phyloP scores from a whole-genome alignment of 1,140 invertebrate genomes.

The Sycophila sp. region DNA sequence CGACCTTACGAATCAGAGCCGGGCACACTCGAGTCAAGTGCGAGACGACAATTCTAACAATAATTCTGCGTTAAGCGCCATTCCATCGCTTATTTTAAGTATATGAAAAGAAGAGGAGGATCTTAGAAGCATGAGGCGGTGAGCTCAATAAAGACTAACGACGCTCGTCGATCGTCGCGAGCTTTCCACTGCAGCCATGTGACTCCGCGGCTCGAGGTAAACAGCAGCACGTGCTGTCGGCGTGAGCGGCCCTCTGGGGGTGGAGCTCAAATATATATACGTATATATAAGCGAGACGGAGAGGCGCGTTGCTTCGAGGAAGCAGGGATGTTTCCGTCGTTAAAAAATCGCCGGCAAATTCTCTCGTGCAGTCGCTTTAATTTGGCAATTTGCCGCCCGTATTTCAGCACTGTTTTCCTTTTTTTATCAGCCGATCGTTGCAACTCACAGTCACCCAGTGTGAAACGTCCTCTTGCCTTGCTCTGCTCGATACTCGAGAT shows the following conservation, averaged over 20 bases:
- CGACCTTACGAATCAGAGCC: conserved; percentile 15
- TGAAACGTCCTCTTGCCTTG: neutral
- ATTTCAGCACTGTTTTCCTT: no score
- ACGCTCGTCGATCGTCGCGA: neutral
- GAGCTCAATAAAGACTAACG: conserved; percentile 20
- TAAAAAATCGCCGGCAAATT: no score
- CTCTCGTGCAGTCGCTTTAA: no score
- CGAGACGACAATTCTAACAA: conserved; percentile 16
- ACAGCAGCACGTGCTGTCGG: conserved; percentile 64
- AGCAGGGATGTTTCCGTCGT: no score
- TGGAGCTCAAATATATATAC: no score
- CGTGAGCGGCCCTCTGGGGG: conserved; percentile 52
- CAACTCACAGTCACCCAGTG: neutral
- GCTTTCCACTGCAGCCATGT: conserved; percentile 38
- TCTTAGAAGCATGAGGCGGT: neutral
- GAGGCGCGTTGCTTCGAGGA: no score
- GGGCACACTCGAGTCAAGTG: neutral
- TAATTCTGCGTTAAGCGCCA: neutral
- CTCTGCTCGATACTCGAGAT: neutral
- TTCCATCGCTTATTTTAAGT: neutral
- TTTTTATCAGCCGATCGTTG: no score
- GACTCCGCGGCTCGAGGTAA: conserved; percentile 54
- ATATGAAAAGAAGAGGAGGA: conserved; percentile 4
- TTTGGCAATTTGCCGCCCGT: no score
- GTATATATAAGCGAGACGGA: no score